These are phyloP conservation scores for Lepidonotus clava DNA, from an alignment of 2,888 invertebrate genomes.

Conservation along the genomic window DNA sequence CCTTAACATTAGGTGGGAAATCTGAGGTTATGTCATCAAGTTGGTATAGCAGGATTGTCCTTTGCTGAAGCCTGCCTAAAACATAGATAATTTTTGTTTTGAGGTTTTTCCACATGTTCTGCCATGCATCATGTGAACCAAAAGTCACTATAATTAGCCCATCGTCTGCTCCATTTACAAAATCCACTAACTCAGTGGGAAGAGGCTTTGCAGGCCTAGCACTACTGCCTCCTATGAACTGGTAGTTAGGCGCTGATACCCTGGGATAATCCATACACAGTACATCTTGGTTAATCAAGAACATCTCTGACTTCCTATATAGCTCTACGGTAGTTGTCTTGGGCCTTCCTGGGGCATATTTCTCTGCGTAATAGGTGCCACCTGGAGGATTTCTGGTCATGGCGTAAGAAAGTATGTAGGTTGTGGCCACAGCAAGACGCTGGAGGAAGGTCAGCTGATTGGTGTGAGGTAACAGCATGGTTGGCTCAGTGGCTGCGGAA, in stretches of 20 bases:
- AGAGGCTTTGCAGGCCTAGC: not conserved
- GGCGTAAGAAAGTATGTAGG: not conserved
- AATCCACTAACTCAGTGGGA: not conserved
- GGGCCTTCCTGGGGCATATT: not conserved
- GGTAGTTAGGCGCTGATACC: not conserved
- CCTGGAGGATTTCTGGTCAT: too few species aligned
- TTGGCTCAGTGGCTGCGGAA: not conserved
- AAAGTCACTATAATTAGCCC: not conserved
- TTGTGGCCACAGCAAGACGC: not conserved
- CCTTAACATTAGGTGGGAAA: not conserved
- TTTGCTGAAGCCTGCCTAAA: not conserved
- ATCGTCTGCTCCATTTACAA: slow-evolving; percentile 8
- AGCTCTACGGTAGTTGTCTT: not conserved
- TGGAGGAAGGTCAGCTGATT: slow-evolving; percentile 9
- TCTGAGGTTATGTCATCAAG: not conserved
- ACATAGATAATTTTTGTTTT: slow-evolving; percentile 6
- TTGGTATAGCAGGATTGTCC: not conserved
- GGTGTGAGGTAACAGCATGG: not conserved
- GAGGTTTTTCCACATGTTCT: not conserved
- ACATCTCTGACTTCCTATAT: not conserved
- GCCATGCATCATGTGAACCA: not conserved
- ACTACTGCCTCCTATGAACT: not conserved
- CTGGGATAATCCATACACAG: slow-evolving; percentile 21
- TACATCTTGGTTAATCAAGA: not conserved
- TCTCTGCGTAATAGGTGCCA: not conserved